These are phyloP conservation scores for Enteromius paludinosus DNA, from an alignment of 2,797 vertebrate genomes.

Conservation along the genomic window DNA sequence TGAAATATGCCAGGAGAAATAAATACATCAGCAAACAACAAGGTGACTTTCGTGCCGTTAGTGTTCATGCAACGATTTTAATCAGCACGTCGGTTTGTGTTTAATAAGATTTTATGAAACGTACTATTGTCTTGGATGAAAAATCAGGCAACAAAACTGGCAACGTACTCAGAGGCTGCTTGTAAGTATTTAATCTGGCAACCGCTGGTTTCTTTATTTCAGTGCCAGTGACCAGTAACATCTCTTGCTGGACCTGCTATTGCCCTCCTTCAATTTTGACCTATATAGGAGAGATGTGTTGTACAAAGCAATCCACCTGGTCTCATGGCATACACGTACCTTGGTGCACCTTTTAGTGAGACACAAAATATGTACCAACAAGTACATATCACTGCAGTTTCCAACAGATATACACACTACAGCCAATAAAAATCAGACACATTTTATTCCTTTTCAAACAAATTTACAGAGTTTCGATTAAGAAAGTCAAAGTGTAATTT, in stretches of 20 bases:
- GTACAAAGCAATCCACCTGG: background rate
- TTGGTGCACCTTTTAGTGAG: too few species aligned
- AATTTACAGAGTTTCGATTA: too few species aligned
- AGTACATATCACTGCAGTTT: too few species aligned
- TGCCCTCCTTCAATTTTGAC: slow-evolving; percentile 38
- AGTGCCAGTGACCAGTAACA: slow-evolving; percentile 18
- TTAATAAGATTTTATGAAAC: background rate
- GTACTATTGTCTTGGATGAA: background rate
- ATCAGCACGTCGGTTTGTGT: background rate
- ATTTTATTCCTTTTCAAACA: too few species aligned
- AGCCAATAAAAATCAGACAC: too few species aligned
- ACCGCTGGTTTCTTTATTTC: slow-evolving; percentile 29
- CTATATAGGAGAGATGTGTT: background rate
- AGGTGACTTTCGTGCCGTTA: slow-evolving; percentile 35
- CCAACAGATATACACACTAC: too few species aligned
- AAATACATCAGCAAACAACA: slow-evolving; percentile 33
- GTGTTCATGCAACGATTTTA: slow-evolving; percentile 13
- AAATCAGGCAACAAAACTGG: background rate
- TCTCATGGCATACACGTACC: too few species aligned
- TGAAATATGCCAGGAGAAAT: slow-evolving; percentile 34
- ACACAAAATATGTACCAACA: too few species aligned
- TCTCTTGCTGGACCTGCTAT: background rate
- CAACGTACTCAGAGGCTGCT: slow-evolving; percentile 9
- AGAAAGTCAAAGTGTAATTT: too few species aligned
- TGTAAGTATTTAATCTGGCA: slow-evolving; percentile 39